Evolutionary conservation across 2,797 vertebrate species (phyloP).

Genomic region (Loris lydekkerianus): DNA sequence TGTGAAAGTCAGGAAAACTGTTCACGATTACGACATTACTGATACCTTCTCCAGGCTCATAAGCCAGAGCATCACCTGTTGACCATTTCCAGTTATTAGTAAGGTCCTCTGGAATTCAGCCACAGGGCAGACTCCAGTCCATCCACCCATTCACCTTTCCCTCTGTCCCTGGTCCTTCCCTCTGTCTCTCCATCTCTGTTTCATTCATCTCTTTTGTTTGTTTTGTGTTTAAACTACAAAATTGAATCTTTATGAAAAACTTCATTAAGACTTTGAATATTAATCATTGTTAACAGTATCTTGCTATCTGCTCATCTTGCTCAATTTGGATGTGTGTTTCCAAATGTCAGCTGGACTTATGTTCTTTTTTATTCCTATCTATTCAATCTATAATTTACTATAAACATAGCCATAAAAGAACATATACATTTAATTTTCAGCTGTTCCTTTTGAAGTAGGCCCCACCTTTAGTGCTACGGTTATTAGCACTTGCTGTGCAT

Average conservation of each 20-base stretch:
- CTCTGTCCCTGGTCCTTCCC: not conserved
- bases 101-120: not conserved
- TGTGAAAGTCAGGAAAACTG: not conserved
- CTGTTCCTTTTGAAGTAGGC: not conserved
- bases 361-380: not conserved
- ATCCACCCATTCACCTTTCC: not conserved
- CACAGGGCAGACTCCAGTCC: not conserved
- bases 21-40: not conserved
- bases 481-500: not conserved
- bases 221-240: constrained; percentile 25
- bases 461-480: not conserved
- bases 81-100: not conserved
- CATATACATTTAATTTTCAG: not conserved
- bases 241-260: not conserved
- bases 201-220: not conserved
- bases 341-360: not conserved
- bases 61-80: not conserved
- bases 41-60: not conserved
- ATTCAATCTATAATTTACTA: not conserved
- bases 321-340: constrained; percentile 44
- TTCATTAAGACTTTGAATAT: constrained; percentile 38
- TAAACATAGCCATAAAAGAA: not conserved
- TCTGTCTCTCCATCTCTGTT: not conserved
- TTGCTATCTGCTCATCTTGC: constrained; percentile 31
- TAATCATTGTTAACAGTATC: not conserved